Percentiles rank a stretch among this genome's conserved stretches.
Evolutionary conservation across 1,140 invertebrate genomes (phyloP).

Genomic region (Melanaphis sacchari): DNA sequence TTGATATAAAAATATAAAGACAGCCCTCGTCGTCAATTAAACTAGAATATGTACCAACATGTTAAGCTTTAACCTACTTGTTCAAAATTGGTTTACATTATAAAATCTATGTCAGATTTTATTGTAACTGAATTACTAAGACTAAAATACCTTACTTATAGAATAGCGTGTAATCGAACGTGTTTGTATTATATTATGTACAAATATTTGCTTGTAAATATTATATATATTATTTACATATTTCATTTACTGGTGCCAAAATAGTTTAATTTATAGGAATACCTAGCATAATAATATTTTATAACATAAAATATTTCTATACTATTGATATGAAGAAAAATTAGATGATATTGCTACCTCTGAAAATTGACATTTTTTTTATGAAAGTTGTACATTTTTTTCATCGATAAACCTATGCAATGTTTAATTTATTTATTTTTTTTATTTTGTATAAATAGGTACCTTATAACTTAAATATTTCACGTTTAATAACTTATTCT

Average conservation of each 20-base stretch:
- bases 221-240: too few species aligned
- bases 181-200: background rate
- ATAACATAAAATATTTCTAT: background rate
- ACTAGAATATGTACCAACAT: conserved; percentile 42
- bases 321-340: background rate
- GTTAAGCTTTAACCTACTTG: conserved; percentile 48
- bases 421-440: background rate
- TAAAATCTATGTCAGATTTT: background rate
- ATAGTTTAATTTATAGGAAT: background rate
- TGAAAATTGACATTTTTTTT: background rate
- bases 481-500: background rate
- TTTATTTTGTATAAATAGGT: background rate
- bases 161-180: background rate
- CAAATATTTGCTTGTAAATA: background rate
- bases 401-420: background rate
- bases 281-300: background rate
- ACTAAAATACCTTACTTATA: background rate
- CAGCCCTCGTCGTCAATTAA: conserved; percentile 12
- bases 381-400: background rate
- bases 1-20: conserved; percentile 35
- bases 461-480: background rate
- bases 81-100: background rate
- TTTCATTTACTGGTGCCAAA: background rate
- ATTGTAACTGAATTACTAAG: background rate
- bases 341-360: background rate